Conservation (phyloP, 2,797 vertebrate species). For the Parauchenoglanis ngamensis region DNA sequence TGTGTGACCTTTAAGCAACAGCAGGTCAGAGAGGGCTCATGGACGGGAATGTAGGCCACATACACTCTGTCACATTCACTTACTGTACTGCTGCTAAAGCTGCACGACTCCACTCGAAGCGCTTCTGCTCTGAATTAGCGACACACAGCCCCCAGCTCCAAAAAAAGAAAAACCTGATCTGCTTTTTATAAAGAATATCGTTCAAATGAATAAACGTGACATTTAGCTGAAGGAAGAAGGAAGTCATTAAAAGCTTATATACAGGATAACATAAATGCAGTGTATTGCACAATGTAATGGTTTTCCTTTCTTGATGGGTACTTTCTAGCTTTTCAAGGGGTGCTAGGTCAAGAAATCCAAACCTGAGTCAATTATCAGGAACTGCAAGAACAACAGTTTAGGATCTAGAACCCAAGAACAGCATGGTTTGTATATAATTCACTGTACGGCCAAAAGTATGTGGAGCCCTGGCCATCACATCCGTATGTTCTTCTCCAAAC, state of each 20-base stretch:
- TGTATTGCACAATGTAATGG: not conserved
- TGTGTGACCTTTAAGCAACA: conserved; percentile 55
- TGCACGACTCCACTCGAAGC: not conserved
- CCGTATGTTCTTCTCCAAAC: not conserved
- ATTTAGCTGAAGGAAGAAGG: not conserved
- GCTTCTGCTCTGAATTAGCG: conserved; percentile 20
- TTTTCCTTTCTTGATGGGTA: not conserved
- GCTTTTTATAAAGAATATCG: conserved; percentile 5
- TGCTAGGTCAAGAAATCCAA: not conserved
- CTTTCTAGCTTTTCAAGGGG: not conserved
- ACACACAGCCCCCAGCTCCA: not conserved
- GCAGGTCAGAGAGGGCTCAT: conserved; percentile 38
- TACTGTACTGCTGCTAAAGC: conserved; percentile 32
- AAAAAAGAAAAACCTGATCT: not conserved
- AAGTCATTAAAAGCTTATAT: conserved; percentile 6
- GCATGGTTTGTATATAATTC: not conserved
- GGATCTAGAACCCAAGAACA: not conserved
- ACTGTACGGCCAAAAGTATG: not conserved
- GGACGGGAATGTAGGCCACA: conserved; percentile 37
- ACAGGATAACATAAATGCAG: not conserved
- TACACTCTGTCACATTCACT: conserved; percentile 32
- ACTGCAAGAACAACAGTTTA: not conserved
- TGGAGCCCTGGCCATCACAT: not conserved
- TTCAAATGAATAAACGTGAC: conserved; percentile 8
- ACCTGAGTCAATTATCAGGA: not conserved